Base-by-base conservation (phyloP, 2,113 vertebrate species). In the Martes martes region DNA sequence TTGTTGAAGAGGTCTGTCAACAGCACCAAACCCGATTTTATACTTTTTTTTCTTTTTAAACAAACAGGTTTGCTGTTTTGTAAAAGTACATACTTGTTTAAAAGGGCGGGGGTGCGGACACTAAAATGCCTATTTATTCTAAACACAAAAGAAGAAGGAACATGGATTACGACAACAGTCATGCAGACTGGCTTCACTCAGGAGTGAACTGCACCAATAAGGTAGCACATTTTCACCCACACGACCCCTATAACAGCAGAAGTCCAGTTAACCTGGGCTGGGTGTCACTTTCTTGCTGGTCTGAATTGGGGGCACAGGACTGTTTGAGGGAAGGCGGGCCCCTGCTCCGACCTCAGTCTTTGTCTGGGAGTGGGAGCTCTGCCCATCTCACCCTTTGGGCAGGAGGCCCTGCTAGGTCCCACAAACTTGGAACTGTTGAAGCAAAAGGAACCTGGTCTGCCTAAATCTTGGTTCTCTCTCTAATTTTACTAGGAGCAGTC, bases 1-100 rank as follows among this genome's bases (percentile, higher is more conserved):
- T 99, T 4, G 99, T 98, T 0, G 99, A 98, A 33, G 99, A 98
- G 93, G 97, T 98, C 99, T 99, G 98, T 74, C 95, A 98, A 97
- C 28, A 0, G 97, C 31, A 93, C 55, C 82, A 71, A 95, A n/a
- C 19, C 19, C n/a, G 24, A 6, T 87, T 82, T 92, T 55, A 89
- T 13, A 18, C 5, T 4, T 45, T 74, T 69, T 71, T 71, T 90
- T 14, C 45, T 78, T 31, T 69, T 74, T 16, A 18, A 93, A n/a
- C 26, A 47, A 82, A 65, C 10, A n/a, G 11, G 9, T 67, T 63
- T 87, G 11, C 14, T 65, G 13, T 42, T 83, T 84, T 89, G 7
- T 89, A n/a, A 79, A 88, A 61, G 31, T 11, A 65, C n/a, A 47
- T 26, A n/a, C 1, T 36, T 15, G 11, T 69, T 80, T 47, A 83